Evolutionary conservation across 2,113 vertebrate genomes (phyloP).

Genomic region (Morphnarchus princeps): DNA sequence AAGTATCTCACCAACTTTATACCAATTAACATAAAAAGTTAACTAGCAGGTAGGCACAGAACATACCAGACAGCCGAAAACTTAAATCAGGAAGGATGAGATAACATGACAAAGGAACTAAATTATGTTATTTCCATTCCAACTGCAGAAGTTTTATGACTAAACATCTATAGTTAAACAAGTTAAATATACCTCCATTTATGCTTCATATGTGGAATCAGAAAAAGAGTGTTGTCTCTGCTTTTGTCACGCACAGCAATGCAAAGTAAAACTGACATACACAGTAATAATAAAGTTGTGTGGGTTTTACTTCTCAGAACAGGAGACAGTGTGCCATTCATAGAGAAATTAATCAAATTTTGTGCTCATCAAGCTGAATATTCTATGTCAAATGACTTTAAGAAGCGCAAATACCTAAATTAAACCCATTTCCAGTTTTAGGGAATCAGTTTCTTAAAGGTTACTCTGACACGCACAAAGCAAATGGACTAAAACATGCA

Average conservation of each 20-base stretch:
- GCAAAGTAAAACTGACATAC: background rate
- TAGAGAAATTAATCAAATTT: background rate
- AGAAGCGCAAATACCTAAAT: background rate
- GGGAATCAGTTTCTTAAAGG: background rate
- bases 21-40: background rate
- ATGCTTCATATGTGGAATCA: background rate
- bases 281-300: background rate
- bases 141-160: background rate
- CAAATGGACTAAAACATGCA: background rate
- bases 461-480: background rate
- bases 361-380: background rate
- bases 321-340: background rate
- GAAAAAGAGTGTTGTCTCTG: background rate
- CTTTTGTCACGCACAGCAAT: background rate
- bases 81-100: background rate
- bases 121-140: background rate
- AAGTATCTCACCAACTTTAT: background rate
- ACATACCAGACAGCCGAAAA: background rate
- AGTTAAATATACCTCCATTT: background rate
- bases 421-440: background rate
- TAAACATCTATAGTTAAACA: background rate
- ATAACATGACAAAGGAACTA: background rate
- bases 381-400: background rate
- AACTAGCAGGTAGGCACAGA: background rate
- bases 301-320: background rate